Evolutionary conservation across 2,797 vertebrate species (phyloP).

Genomic region (Acropternis orthonyx): DNA sequence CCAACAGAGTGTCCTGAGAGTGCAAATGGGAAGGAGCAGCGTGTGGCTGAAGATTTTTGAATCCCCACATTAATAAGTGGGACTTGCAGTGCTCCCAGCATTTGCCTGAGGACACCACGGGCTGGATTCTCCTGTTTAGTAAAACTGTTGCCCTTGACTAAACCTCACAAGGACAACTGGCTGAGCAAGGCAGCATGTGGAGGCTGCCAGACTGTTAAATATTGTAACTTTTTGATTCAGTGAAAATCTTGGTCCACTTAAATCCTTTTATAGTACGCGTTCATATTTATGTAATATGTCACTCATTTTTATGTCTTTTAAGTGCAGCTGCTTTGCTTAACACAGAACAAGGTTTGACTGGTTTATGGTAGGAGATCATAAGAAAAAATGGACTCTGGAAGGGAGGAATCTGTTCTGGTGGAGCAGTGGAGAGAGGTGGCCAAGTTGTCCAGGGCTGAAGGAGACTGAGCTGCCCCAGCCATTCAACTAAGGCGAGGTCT

Average conservation of each 20-base stretch:
- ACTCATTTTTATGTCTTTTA: background rate
- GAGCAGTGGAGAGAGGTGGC: background rate
- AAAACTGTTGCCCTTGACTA: background rate
- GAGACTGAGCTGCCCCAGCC: background rate
- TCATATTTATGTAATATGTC: background rate
- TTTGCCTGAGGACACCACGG: background rate
- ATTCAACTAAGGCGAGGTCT: accelerated
- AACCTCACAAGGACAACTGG: background rate
- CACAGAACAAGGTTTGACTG: background rate
- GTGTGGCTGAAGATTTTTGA: background rate
- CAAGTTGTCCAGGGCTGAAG: background rate
- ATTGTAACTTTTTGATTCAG: background rate
- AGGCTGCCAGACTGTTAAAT: background rate
- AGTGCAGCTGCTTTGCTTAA: background rate
- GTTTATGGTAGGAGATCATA: conserved; percentile 15
- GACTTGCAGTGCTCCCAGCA: background rate
- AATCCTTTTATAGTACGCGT: background rate
- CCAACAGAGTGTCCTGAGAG: background rate
- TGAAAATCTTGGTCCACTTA: background rate
- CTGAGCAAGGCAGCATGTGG: background rate
- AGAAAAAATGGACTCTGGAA: background rate
- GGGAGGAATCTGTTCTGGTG: background rate
- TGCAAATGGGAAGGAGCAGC: background rate
- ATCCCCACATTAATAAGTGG: background rate
- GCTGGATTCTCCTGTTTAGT: background rate